A percentile compares a stretch with the other conserved stretches of the same genome.
Evolutionary conservation across 2,797 vertebrate species (phyloP).

Genomic region (Characodon lateralis): DNA sequence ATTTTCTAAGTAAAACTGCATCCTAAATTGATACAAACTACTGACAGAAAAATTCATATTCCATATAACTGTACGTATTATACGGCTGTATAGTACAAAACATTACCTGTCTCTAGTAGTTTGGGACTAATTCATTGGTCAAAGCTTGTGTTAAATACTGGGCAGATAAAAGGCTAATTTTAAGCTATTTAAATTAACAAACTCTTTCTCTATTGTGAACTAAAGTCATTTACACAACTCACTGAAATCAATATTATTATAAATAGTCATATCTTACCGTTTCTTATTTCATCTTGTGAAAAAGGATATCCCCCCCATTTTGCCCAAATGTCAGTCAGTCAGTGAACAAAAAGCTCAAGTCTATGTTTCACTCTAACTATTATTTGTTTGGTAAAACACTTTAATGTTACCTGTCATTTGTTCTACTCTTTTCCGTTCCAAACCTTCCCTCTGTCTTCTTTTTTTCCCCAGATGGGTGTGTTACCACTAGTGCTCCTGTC

Average conservation of each 20-base stretch:
- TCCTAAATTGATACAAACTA: not conserved
- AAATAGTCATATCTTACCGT: not conserved
- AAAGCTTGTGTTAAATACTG: not conserved
- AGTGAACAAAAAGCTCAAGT: too few relatives aligned
- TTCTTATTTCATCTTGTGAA: not conserved
- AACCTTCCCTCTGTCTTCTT: not conserved
- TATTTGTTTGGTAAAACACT: not conserved
- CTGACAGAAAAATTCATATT: not conserved
- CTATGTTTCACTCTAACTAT: not conserved
- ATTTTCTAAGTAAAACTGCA: not conserved
- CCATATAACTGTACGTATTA: not conserved
- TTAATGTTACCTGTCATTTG: not conserved
- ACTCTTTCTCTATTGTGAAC: too few relatives aligned
- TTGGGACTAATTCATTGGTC: not conserved
- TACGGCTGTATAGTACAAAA: not conserved
- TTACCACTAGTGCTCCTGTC: slow-evolving; percentile 60
- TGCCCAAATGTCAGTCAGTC: too few relatives aligned
- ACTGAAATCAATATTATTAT: not conserved
- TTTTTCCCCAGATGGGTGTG: slow-evolving; percentile 47
- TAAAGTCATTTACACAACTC: not conserved
- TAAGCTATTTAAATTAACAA: too few relatives aligned
- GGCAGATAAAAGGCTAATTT: too few relatives aligned
- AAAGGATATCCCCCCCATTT: too few relatives aligned
- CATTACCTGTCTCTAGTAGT: not conserved
- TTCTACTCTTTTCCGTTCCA: too few relatives aligned